phyloP scores from a whole-genome alignment of 2,888 invertebrate genomes.

The Torymus texanus region DNA sequence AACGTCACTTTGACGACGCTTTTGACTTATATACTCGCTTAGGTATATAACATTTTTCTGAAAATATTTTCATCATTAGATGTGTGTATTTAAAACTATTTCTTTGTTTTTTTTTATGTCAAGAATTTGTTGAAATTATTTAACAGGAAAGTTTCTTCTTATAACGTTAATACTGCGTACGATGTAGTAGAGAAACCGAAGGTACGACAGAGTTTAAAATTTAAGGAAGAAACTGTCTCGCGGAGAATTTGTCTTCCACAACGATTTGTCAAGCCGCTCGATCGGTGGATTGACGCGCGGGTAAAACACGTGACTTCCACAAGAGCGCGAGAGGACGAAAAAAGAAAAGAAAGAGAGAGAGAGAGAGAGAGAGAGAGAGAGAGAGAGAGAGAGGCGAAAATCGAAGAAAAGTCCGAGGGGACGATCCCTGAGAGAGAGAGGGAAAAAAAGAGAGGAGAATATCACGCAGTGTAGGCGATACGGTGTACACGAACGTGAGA shows the following conservation, averaged over 20 bases:
- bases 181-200: neutral
- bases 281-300: conserved; percentile 32
- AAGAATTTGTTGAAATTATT: no score
- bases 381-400: neutral
- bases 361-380: neutral
- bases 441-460: conserved; percentile 6
- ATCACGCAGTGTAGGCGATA: no score
- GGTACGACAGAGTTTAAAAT: conserved; percentile 24
- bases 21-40: no score
- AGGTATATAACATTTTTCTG: no score
- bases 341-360: neutral
- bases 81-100: no score
- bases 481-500: no score
- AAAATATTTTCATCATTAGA: no score
- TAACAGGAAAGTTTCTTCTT: no score
- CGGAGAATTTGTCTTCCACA: conserved; percentile 22
- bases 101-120: no score
- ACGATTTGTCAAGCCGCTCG: conserved; percentile 42
- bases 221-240: neutral
- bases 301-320: conserved; percentile 23
- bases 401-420: conserved; percentile 25
- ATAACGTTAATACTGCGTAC: no score
- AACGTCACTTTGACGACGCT: no score
- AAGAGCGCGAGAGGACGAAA: neutral
- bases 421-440: neutral